These are phyloP conservation scores for Platynereis dumerilii DNA, from an alignment of 2,888 invertebrate species.

Conservation along the genomic window DNA sequence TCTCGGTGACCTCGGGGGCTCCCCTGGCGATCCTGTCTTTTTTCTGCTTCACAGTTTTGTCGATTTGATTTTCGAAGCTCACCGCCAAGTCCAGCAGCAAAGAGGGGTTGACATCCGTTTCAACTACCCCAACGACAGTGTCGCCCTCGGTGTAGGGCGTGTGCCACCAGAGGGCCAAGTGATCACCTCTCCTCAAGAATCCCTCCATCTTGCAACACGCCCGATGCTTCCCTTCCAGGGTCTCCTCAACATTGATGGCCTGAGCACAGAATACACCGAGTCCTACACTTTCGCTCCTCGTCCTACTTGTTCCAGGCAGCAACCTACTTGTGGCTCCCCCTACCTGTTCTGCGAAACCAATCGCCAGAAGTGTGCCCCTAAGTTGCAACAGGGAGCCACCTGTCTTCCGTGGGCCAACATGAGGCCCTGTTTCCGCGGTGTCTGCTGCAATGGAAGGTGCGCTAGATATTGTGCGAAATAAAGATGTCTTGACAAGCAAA, in stretches of 20 bases:
- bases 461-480: background rate
- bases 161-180: background rate
- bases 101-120: background rate
- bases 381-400: conserved; percentile 1
- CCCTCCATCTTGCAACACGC: background rate
- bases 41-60: conserved; percentile 4
- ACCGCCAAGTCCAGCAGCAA: background rate
- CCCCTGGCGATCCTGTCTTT: background rate
- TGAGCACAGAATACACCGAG: background rate
- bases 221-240: background rate
- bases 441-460: background rate
- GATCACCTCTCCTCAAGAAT: background rate
- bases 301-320: background rate
- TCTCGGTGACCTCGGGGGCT: background rate
- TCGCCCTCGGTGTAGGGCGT: conserved; percentile 7
- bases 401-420: background rate
- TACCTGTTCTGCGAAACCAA: conserved; percentile 4
- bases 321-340: conserved; percentile 1
- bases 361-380: background rate
- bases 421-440: background rate
- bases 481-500: no score
- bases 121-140: conserved; percentile 4
- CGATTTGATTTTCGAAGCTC: background rate
- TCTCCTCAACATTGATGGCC: background rate
- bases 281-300: background rate